phyloP scores from a whole-genome alignment of 2,113 vertebrate species.

The Anguilla rostrata region DNA sequence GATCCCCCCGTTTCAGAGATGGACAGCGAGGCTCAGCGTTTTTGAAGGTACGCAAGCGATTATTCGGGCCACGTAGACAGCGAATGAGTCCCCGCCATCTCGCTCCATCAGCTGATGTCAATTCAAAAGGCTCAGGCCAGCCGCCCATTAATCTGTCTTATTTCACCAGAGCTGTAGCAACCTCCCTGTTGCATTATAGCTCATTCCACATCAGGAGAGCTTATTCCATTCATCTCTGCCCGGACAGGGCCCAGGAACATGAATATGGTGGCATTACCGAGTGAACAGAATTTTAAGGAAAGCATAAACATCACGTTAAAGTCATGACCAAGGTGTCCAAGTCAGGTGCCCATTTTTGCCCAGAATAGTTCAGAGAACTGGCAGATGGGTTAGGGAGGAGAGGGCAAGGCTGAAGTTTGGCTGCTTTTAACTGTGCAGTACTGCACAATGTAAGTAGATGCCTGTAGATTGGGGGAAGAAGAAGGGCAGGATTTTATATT shows the following conservation, averaged over 20 bases:
- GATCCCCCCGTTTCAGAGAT: background rate
- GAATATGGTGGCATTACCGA: too few relatives aligned
- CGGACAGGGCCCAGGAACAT: slow-evolving; percentile 43
- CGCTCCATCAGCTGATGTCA: slow-evolving; percentile 50
- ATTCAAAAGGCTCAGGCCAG: slow-evolving; percentile 41
- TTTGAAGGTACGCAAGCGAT: slow-evolving; percentile 19
- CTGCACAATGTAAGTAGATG: background rate
- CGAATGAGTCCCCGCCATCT: slow-evolving; percentile 30
- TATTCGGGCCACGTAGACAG: slow-evolving; percentile 27
- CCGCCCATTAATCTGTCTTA: slow-evolving; percentile 55
- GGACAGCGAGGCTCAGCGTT: background rate
- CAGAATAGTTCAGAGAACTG: slow-evolving; percentile 8
- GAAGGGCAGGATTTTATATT: background rate
- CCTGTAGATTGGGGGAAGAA: background rate
- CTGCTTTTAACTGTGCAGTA: background rate
- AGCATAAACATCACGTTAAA: too few relatives aligned
- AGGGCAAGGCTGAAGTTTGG: background rate
- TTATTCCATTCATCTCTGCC: slow-evolving; percentile 56
- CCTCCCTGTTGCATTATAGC: slow-evolving; percentile 47
- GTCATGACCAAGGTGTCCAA: too few relatives aligned
- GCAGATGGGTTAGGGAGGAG: background rate
- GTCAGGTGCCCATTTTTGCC: too few relatives aligned
- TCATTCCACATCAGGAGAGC: slow-evolving; percentile 51
- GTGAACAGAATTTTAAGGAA: too few relatives aligned
- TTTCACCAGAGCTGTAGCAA: slow-evolving; percentile 52